A percentile compares a stretch with the other conserved stretches of the same genome.
These are phyloP conservation scores for Orchestia grillus DNA, from an alignment of 1,140 invertebrate genomes.

Conservation along the genomic window DNA sequence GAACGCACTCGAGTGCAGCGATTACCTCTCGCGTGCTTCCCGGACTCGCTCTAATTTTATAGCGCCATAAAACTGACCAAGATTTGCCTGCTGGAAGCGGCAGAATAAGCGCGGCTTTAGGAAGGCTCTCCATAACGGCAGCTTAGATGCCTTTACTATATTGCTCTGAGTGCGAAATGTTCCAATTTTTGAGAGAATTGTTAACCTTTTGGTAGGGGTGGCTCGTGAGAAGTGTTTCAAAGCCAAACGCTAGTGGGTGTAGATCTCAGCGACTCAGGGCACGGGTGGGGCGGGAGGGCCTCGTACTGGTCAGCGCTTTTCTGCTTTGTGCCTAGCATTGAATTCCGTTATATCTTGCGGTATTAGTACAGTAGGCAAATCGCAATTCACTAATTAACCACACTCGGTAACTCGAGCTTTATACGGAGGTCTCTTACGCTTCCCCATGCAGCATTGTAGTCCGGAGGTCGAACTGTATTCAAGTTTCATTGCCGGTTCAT, in stretches of 20 bases:
- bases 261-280: neutral
- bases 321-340: no score
- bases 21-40: slow-evolving; percentile 5
- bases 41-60: slow-evolving; percentile 13
- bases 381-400: no score
- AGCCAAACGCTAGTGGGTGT: neutral
- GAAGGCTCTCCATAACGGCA: neutral
- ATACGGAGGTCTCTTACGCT: no score
- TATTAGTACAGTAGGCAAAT: no score
- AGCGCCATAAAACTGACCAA: slow-evolving; percentile 37
- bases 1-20: slow-evolving; percentile 3
- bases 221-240: neutral
- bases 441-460: no score
- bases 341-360: no score
- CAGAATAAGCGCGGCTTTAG: neutral
- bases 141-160: neutral
- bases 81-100: slow-evolving; percentile 29
- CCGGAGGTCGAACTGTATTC: no score
- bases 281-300: no score
- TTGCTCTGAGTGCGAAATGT: neutral
- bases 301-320: no score
- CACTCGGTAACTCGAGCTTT: no score
- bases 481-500: no score
- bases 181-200: neutral
- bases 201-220: neutral